A percentile compares a stretch with the other conserved stretches of the same genome.
phyloP scores from a whole-genome alignment of 2,797 vertebrate species.

The Smutsia gigantea region DNA sequence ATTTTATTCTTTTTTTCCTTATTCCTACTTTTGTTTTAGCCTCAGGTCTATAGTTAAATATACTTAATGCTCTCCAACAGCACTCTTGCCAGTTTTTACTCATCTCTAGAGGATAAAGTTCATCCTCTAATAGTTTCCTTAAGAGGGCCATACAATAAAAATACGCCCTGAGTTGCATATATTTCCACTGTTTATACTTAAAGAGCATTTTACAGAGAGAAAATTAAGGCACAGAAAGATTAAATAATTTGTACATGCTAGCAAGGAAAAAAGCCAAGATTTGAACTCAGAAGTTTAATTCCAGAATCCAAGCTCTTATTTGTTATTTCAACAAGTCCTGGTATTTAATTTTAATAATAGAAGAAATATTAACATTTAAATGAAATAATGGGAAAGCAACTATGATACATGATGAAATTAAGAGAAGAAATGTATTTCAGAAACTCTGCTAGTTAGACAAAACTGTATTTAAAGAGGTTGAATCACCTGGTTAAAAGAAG shows the following conservation, averaged over 20 bases:
- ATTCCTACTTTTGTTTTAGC: neutral
- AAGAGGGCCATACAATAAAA: neutral
- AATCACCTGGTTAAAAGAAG: neutral
- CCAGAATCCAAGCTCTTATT: neutral
- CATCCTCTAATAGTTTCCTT: neutral
- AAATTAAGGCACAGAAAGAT: slow-evolving; percentile 35
- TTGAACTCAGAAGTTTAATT: slow-evolving; percentile 22
- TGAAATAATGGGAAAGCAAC: neutral
- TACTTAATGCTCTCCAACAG: neutral
- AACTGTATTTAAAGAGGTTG: neutral
- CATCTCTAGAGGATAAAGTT: neutral
- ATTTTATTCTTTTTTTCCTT: neutral
- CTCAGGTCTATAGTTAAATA: neutral
- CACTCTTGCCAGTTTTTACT: neutral
- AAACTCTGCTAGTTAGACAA: slow-evolving; percentile 8
- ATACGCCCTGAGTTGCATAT: neutral
- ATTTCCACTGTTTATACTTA: neutral
- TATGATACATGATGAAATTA: neutral
- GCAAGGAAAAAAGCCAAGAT: slow-evolving; percentile 1
- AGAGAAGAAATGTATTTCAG: neutral
- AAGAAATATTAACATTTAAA: neutral
- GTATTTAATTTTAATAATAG: slow-evolving; percentile 11
- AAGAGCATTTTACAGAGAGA: slow-evolving; percentile 41
- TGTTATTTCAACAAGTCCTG: neutral
- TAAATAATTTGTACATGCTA: neutral